Evolutionary conservation across 64 coral and sea anemone genomes (phyloP), one percentile per base, ranked within the genome.

Genomic region (Montipora sp.): DNA sequence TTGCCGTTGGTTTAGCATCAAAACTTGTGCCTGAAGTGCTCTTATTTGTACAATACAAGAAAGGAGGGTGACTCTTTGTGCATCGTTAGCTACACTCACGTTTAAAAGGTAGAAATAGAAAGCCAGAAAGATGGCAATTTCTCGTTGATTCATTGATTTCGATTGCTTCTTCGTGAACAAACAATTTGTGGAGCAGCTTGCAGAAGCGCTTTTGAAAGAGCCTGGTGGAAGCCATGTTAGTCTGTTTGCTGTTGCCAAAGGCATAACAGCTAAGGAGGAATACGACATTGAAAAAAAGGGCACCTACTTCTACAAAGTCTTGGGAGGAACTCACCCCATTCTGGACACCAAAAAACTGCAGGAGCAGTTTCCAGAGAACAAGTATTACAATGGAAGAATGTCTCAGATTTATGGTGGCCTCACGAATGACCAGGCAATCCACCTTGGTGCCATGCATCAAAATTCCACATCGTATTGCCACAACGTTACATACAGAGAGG

Each of bases 381-480:
- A 9, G 75, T 15, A 89, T n/a, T 76, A 71, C 67, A 9, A n/a
- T 15, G 67, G 16, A 11, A 75, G 87, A 50, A 48, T 49, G 19
- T 69, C 69, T 47, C 7, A 23, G 2, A 77, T 89, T 7, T 89
- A 89, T 53, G 47, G 73, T 75, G 87, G 87, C 16, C 73, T 89
- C 6, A 75, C 23, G 75, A 69, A 89, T 89, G 73, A 89, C 7
- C 68, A 89, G 59, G 87, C 87, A 51, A 27, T 75, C 16, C 75
- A 48, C 36, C 47, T 89, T 74, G 87, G 69, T 50, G 68, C 87
- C 18, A 53, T n/a, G 18, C 87, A 89, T 69, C 73, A 89, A 24
- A 89, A 51, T 14, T 75, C 87, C n/a, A 24, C 68, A 11, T 22
- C 18, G 18, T 89, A 76, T 53, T 73, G 87, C 12, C 87, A 89